Base-by-base conservation (phyloP, 2,797 vertebrate genomes). In the Catamblyrhynchus diadema region DNA sequence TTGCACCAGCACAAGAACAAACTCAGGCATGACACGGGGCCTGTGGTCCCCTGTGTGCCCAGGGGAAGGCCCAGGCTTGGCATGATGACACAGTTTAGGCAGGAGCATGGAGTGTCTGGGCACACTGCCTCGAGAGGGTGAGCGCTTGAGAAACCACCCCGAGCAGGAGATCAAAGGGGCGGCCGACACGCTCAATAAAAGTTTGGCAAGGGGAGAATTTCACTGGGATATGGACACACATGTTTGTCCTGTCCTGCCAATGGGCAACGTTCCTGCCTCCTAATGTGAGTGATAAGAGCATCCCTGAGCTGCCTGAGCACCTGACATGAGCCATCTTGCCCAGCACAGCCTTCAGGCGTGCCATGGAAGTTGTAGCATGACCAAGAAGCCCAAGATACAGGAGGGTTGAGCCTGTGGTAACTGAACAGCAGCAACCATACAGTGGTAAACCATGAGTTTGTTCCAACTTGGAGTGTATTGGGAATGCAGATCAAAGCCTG, bases 381-480 rank as follows among this genome's bases (percentile, higher is more conserved):
- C 94, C 95, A 93, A 95, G 93, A 72, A 95, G 91, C 93, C 88
- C 73, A 45, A 32, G 90, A 72, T 79, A 62, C 86, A 84, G 60
- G 70, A 95, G 92, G 83, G 93, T 7, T 95, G 88, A 95, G 73
- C 80, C 85, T 95, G 93, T 94, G 94, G 93, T 93, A 94, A 95
- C 30, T n/a, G 73, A 96, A 48, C 77, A 86, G 86, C 66, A 95
- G 90, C 73, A 95, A 61, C 88, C 85, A 28, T 83, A 54, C 51
- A 39, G 91, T 94, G 91, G 90, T 94, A 95, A 96, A 88, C 90
- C 80, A 86, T 69, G 89, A 90, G 79, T 94, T 86, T 91, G 85
- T 96, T 96, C 93, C 94, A 95, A 91, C 91, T 94, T 93, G 93
- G 95, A 95, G 78, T 77, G 83, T 81, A 95, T 95, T 95, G 91